Conservation (phyloP, 2,113 vertebrate genomes). For the Cynopterus brachyotis region DNA sequence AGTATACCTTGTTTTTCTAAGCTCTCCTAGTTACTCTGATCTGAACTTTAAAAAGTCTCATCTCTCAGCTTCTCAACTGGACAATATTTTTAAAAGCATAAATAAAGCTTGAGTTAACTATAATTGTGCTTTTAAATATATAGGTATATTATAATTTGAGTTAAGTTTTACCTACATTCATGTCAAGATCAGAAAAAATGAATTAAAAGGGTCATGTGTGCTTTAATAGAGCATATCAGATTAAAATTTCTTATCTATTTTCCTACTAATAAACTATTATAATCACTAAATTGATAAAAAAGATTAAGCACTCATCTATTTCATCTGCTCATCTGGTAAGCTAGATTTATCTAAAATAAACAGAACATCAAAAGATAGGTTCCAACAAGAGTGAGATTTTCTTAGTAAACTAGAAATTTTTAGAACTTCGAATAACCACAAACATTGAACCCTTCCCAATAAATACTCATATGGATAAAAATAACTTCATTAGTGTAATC, state of each 20-base stretch:
- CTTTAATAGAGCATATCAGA: slow-evolving; percentile 44
- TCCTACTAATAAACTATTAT: slow-evolving; percentile 40
- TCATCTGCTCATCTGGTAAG: slow-evolving; percentile 21
- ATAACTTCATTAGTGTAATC: slow-evolving; percentile 16
- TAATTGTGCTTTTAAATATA: slow-evolving; percentile 42
- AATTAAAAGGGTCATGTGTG: slow-evolving; percentile 9
- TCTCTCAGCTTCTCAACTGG: slow-evolving; percentile 17
- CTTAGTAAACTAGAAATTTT: slow-evolving; percentile 39
- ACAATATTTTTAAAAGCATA: slow-evolving; percentile 35
- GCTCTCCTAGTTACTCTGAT: neutral
- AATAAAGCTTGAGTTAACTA: slow-evolving; percentile 44
- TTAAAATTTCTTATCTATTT: neutral
- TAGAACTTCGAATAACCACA: slow-evolving; percentile 45
- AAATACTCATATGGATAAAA: slow-evolving; percentile 56
- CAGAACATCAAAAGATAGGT: slow-evolving; percentile 22
- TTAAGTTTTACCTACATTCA: slow-evolving; percentile 49
- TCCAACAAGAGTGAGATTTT: slow-evolving; percentile 44
- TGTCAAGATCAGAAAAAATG: slow-evolving; percentile 35
- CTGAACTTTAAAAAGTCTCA: neutral
- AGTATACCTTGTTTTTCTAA: slow-evolving; percentile 16
- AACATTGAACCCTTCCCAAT: slow-evolving; percentile 30
- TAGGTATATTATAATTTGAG: slow-evolving; percentile 36
- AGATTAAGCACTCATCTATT: slow-evolving; percentile 22
- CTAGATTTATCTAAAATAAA: slow-evolving; percentile 67
- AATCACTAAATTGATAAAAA: slow-evolving; percentile 40